Percentiles rank a stretch among this genome's conserved stretches.
These are phyloP conservation scores for Anniella stebbinsi DNA, from an alignment of 2,797 vertebrate species.

Conservation along the genomic window DNA sequence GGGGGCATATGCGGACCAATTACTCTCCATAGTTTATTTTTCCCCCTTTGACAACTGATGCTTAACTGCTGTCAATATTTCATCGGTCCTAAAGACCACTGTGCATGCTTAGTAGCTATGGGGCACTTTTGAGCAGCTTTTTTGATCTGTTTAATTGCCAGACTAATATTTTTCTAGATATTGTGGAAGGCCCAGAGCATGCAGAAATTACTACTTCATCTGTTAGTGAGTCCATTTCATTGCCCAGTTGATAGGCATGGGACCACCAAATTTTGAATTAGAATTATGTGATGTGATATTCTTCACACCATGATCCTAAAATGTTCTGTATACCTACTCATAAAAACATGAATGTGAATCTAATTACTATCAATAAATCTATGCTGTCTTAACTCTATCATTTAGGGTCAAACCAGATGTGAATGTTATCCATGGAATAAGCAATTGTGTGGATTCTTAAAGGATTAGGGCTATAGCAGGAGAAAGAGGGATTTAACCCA, in stretches of 20 bases:
- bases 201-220: not conserved
- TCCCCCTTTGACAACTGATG: not conserved
- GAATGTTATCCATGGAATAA: not conserved
- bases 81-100: not conserved
- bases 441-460: not conserved
- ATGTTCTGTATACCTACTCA: not conserved
- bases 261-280: not conserved
- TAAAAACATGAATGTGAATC: not conserved
- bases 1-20: not conserved
- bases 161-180: not conserved
- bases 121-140: not conserved
- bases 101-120: no score
- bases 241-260: not conserved
- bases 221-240: not conserved
- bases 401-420: not conserved
- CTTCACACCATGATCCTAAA: not conserved
- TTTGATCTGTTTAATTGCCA: not conserved
- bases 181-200: not conserved
- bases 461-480: not conserved
- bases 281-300: no score
- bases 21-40: not conserved
- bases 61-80: not conserved
- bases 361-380: not conserved
- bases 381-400: not conserved
- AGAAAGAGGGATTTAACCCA: not conserved